Conservation (phyloP, 2,797 vertebrate genomes). For the Novumbra hubbsi region DNA sequence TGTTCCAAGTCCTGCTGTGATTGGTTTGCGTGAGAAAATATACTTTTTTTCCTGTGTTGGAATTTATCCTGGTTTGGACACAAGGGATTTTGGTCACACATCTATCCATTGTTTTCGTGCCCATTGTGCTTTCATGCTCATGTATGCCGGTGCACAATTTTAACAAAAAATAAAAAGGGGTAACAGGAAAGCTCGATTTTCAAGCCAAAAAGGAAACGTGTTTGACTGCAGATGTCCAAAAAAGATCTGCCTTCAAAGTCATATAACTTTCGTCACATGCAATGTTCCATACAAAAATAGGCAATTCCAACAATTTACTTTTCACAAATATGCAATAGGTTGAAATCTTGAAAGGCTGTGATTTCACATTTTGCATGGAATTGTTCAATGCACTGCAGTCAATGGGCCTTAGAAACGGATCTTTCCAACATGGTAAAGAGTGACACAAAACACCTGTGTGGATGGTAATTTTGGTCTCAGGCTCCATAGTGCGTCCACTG, state of each 20-base stretch:
- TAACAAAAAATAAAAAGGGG: slow-evolving; percentile 56
- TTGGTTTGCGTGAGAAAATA: slow-evolving; percentile 58
- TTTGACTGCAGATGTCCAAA: slow-evolving; percentile 46
- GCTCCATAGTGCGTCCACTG: background rate
- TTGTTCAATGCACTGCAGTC: background rate
- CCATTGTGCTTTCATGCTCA: slow-evolving; percentile 72
- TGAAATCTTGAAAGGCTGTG: background rate
- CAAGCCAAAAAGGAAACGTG: slow-evolving; percentile 71
- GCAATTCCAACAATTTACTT: background rate
- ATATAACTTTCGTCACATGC: slow-evolving; percentile 29
- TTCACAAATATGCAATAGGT: background rate
- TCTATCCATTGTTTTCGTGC: slow-evolving; percentile 66
- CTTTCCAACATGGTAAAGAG: background rate
- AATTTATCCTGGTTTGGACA: slow-evolving; percentile 42
- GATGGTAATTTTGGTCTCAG: slow-evolving; percentile 3
- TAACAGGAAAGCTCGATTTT: slow-evolving; percentile 70
- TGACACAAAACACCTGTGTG: slow-evolving; percentile 3
- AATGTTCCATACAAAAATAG: slow-evolving; percentile 25
- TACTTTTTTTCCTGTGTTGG: slow-evolving; percentile 21
- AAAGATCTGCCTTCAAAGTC: slow-evolving; percentile 28
- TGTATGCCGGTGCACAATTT: slow-evolving; percentile 58
- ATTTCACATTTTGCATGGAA: background rate
- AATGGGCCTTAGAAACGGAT: background rate
- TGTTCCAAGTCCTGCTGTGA: background rate
- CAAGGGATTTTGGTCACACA: slow-evolving; percentile 57